Evolutionary conservation across 1,140 invertebrate genomes (phyloP).

Genomic region (Phenacoccus solenopsis): DNA sequence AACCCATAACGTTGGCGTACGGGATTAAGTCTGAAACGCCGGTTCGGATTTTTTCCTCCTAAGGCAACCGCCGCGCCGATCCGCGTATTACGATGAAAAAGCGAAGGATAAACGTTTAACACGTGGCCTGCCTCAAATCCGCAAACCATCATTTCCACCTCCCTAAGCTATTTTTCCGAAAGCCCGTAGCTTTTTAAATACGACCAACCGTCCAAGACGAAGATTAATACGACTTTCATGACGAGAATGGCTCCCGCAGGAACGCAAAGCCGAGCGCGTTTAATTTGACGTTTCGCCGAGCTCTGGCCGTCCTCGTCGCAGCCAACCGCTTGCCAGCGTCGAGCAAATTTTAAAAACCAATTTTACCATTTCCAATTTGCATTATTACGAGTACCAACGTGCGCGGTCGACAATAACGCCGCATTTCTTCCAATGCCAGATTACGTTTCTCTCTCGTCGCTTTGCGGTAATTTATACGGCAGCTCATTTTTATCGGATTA

Average conservation of each 20-base stretch:
- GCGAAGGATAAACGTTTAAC: constrained; percentile 1
- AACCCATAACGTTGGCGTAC: not conserved
- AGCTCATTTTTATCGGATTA: no score
- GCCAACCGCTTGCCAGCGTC: no score
- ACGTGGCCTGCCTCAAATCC: not conserved
- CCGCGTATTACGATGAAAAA: not conserved
- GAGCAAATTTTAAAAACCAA: no score
- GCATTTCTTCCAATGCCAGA: no score
- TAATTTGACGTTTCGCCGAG: not conserved
- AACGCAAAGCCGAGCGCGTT: not conserved
- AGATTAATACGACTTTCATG: not conserved
- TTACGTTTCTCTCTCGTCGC: no score
- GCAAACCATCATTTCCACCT: not conserved
- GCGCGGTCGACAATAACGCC: no score
- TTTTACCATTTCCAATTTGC: no score
- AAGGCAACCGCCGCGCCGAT: no score
- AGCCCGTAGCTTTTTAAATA: not conserved
- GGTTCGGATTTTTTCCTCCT: not conserved
- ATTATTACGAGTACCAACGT: no score
- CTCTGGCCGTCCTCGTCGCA: no score
- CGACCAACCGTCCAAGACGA: not conserved
- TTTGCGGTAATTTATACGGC: no score
- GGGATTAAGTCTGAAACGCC: not conserved
- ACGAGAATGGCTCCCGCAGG: not conserved
- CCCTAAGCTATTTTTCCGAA: not conserved